A percentile compares a stretch with the other conserved stretches of the same genome.
Evolutionary conservation across 1,140 invertebrate species (phyloP).

Genomic region (Drosophila eugracilis): DNA sequence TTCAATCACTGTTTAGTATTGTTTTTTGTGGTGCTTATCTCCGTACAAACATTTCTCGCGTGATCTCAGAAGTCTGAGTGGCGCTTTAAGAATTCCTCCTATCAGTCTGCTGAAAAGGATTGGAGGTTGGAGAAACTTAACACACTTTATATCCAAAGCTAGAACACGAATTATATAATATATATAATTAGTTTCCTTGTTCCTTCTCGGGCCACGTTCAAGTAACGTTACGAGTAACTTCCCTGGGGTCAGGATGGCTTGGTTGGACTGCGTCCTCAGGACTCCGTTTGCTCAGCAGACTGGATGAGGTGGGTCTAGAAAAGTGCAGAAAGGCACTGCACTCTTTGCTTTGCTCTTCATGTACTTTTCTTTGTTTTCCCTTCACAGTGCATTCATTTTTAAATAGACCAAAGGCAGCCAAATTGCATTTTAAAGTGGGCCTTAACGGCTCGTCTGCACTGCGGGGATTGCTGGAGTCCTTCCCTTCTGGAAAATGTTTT

Average conservation of each 20-base stretch:
- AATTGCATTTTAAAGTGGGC: constrained; percentile 35
- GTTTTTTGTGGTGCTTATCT: too few species aligned
- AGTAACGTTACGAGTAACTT: not conserved
- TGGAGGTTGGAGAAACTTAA: too few species aligned
- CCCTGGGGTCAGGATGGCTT: constrained; percentile 1
- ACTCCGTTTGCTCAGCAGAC: constrained; percentile 57
- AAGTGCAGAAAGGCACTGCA: not conserved
- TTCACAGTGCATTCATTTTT: constrained; percentile 69
- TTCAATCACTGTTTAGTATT: too few species aligned
- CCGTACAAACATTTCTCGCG: too few species aligned
- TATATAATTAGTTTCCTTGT: too few species aligned
- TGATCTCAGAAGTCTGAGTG: too few species aligned
- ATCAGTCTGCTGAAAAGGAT: too few species aligned
- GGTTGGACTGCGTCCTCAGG: constrained; percentile 46
- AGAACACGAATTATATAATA: too few species aligned
- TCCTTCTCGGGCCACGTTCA: too few species aligned
- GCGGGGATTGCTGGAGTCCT: constrained; percentile 18
- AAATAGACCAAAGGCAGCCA: constrained; percentile 62
- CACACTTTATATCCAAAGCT: too few species aligned
- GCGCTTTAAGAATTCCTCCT: too few species aligned
- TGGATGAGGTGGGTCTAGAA: not conserved
- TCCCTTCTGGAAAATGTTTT: not conserved
- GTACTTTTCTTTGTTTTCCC: constrained; percentile 39
- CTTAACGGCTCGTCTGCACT: constrained; percentile 16
- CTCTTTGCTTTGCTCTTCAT: constrained; percentile 40